These are phyloP conservation scores for Telenomus remus DNA, from an alignment of 1,140 invertebrate species.

Conservation along the genomic window DNA sequence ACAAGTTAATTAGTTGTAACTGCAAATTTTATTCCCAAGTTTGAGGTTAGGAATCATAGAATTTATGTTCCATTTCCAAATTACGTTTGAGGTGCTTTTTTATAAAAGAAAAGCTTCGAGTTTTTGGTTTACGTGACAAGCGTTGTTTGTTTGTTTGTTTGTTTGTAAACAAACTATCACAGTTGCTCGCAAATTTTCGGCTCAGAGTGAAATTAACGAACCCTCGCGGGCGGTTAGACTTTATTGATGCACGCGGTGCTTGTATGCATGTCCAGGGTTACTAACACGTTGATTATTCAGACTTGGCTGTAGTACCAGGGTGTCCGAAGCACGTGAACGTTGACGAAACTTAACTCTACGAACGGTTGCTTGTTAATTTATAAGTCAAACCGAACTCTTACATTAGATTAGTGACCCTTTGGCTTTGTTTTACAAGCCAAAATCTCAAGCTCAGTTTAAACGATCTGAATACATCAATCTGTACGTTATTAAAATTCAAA, in stretches of 20 bases:
- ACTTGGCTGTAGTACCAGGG: constrained; percentile 49
- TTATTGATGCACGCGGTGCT: constrained; percentile 39
- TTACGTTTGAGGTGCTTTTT: no score
- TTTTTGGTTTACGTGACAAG: constrained; percentile 1
- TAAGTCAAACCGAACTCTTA: not conserved
- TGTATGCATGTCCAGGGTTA: constrained; percentile 39
- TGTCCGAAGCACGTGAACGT: constrained; percentile 46
- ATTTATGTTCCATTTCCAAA: not conserved
- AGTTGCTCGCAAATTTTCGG: constrained; percentile 45
- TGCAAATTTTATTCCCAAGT: not conserved
- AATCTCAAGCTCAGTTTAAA: no score
- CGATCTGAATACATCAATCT: no score
- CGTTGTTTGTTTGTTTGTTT: constrained; percentile 25
- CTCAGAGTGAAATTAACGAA: constrained; percentile 52
- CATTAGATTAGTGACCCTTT: no score
- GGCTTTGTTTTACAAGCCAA: no score
- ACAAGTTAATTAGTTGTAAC: not conserved
- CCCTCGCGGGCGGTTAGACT: constrained; percentile 49
- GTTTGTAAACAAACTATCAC: constrained; percentile 47
- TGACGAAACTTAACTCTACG: constrained; percentile 11
- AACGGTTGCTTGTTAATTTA: no score
- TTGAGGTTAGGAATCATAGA: no score
- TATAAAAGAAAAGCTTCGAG: no score
- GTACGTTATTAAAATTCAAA: no score
- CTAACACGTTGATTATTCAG: constrained; percentile 42